Evolutionary conservation across 2,888 invertebrate genomes (phyloP).

Genomic region (Polymixis lichenea): DNA sequence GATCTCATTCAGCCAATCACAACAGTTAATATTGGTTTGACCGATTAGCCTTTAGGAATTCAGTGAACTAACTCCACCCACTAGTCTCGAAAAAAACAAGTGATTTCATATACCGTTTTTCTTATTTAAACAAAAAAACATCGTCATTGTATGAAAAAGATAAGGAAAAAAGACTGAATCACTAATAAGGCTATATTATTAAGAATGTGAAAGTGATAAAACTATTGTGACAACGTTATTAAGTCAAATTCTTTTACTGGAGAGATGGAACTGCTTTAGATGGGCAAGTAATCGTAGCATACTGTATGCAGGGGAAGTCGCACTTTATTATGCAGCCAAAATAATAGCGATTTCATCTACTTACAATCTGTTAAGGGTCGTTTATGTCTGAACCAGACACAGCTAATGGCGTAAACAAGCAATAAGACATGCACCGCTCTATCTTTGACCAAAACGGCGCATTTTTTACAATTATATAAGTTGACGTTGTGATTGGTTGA

Average conservation of each 20-base stretch:
- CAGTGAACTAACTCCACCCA: background rate
- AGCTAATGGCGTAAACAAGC: too few species aligned
- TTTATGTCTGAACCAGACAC: conserved; percentile 15
- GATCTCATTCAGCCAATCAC: too few species aligned
- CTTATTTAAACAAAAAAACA: conserved; percentile 28
- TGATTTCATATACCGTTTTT: conserved; percentile 30
- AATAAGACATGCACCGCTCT: conserved; percentile 2
- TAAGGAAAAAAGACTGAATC: conserved; percentile 62
- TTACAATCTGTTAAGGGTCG: conserved; percentile 20
- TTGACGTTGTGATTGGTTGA: conserved; percentile 16
- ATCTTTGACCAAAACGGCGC: background rate
- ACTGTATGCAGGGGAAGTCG: conserved; percentile 32
- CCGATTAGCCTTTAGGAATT: background rate
- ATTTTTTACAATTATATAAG: conserved; percentile 4
- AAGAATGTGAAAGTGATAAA: conserved; percentile 49
- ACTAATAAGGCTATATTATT: conserved; percentile 63
- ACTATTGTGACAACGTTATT: background rate
- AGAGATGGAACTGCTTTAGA: conserved; percentile 13
- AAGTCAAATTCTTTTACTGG: conserved; percentile 15
- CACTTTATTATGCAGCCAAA: conserved; percentile 5
- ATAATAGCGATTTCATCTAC: conserved; percentile 21
- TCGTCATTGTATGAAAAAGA: conserved; percentile 21
- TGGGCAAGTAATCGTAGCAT: conserved; percentile 36
- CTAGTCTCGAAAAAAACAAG: conserved; percentile 10
- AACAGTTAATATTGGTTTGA: background rate